A percentile compares a stretch with the other conserved stretches of the same genome.
phyloP scores from a whole-genome alignment of 2,797 vertebrate species.

The Todus mexicanus region DNA sequence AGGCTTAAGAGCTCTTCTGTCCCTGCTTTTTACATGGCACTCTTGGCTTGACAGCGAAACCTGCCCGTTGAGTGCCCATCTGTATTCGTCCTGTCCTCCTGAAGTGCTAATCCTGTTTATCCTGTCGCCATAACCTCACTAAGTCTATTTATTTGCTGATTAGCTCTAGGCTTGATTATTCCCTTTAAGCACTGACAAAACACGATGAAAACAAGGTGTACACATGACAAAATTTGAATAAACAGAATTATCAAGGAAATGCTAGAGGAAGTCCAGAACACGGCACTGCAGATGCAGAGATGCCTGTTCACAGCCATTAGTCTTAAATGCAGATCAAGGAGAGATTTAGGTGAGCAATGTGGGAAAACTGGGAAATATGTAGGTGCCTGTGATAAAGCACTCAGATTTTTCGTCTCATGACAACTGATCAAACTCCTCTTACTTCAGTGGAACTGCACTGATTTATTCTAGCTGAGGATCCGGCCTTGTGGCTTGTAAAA shows the following conservation, averaged over 20 bases:
- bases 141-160: slow-evolving; percentile 14
- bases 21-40: not conserved
- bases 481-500: not conserved
- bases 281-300: not conserved
- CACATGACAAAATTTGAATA: not conserved
- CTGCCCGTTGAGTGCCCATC: not conserved
- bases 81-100: not conserved
- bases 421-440: not conserved
- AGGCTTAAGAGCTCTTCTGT: not conserved
- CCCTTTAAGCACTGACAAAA: not conserved
- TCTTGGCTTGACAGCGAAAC: not conserved
- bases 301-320: not conserved
- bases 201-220: not conserved
- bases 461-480: not conserved
- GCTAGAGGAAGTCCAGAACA: not conserved
- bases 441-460: not conserved
- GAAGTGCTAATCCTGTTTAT: not conserved
- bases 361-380: not conserved
- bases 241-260: not conserved
- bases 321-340: not conserved
- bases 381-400: not conserved
- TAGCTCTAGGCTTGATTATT: slow-evolving; percentile 22
- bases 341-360: not conserved
- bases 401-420: not conserved
- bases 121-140: not conserved